These are phyloP conservation scores for Babylonia areolata DNA, from an alignment of 1,140 invertebrate species.

Conservation along the genomic window DNA sequence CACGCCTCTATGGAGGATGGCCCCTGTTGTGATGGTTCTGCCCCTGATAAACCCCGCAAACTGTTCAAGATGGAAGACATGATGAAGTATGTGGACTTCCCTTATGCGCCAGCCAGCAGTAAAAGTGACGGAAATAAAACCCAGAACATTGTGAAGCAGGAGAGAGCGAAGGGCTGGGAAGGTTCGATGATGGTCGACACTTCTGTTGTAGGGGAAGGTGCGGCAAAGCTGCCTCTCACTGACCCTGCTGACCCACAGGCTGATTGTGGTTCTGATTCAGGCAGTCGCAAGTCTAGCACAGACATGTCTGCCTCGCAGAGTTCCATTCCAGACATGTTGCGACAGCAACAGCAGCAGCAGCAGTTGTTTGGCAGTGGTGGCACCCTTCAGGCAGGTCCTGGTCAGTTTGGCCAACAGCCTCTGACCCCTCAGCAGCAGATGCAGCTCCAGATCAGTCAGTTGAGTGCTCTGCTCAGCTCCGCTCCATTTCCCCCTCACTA, in stretches of 20 bases:
- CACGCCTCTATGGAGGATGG: neutral
- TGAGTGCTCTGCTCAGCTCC: slow-evolving; percentile 19
- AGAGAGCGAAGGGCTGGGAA: slow-evolving; percentile 15
- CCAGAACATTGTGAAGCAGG: slow-evolving; percentile 39
- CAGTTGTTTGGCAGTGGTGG: neutral
- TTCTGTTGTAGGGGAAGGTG: neutral
- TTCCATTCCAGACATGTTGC: slow-evolving; percentile 39
- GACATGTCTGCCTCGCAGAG: slow-evolving; percentile 43
- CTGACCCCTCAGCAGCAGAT: neutral
- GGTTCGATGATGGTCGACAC: neutral
- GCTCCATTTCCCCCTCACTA: slow-evolving; percentile 11
- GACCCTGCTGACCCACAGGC: neutral
- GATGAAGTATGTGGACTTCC: slow-evolving; percentile 36
- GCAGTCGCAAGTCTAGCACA: slow-evolving; percentile 50
- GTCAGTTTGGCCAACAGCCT: neutral
- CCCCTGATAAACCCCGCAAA: slow-evolving; percentile 35
- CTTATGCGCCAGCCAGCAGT: neutral
- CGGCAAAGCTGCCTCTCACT: neutral
- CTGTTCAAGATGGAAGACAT: slow-evolving; percentile 43
- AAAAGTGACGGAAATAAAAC: slow-evolving; percentile 39
- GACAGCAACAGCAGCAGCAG: slow-evolving; percentile 42
- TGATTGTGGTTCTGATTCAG: slow-evolving; percentile 29
- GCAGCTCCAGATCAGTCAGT: slow-evolving; percentile 24
- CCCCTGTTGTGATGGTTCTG: neutral
- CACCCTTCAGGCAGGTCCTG: neutral